These are phyloP conservation scores for Seriola quinqueradiata DNA, from an alignment of 2,113 vertebrate genomes.

Conservation along the genomic window DNA sequence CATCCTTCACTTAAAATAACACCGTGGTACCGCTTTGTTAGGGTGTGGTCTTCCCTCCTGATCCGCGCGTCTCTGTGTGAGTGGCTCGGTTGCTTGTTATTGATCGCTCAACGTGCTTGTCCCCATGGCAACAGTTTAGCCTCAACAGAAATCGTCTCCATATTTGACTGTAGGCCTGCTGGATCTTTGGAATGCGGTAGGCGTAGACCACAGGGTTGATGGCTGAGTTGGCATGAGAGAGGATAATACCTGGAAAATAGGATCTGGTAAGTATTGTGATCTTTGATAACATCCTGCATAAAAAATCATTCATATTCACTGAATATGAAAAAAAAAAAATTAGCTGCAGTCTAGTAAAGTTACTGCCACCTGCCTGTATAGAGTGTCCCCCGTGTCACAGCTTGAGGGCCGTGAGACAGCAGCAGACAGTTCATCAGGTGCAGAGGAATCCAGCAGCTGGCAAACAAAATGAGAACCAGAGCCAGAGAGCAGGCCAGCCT, in stretches of 20 bases:
- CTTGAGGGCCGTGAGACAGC: slow-evolving; percentile 41
- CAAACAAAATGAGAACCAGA: slow-evolving; percentile 75
- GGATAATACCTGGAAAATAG: slow-evolving; percentile 67
- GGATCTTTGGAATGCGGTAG: slow-evolving; percentile 77
- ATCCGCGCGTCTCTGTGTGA: slow-evolving; percentile 14
- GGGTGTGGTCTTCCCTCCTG: not conserved
- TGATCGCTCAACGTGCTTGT: slow-evolving; percentile 19
- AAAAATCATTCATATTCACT: not conserved
- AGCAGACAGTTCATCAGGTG: slow-evolving; percentile 77
- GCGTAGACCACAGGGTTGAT: slow-evolving; percentile 80
- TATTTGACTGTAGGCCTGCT: slow-evolving; percentile 69
- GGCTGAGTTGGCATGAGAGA: slow-evolving; percentile 78
- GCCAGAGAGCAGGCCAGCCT: slow-evolving; percentile 75
- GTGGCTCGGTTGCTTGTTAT: slow-evolving; percentile 31
- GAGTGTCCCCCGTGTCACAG: slow-evolving; percentile 39
- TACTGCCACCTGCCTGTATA: slow-evolving; percentile 62
- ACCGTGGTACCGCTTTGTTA: not conserved
- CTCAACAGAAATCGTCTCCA: slow-evolving; percentile 63
- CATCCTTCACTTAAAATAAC: not conserved
- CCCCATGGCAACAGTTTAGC: slow-evolving; percentile 36
- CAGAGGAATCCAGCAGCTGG: slow-evolving; percentile 78
- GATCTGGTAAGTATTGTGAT: not conserved
- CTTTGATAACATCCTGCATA: not conserved
- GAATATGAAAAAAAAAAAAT: not conserved
- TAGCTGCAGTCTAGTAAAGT: not conserved